Base-by-base conservation (phyloP, 1,140 invertebrate species). In the Chrysopa pallens region DNA sequence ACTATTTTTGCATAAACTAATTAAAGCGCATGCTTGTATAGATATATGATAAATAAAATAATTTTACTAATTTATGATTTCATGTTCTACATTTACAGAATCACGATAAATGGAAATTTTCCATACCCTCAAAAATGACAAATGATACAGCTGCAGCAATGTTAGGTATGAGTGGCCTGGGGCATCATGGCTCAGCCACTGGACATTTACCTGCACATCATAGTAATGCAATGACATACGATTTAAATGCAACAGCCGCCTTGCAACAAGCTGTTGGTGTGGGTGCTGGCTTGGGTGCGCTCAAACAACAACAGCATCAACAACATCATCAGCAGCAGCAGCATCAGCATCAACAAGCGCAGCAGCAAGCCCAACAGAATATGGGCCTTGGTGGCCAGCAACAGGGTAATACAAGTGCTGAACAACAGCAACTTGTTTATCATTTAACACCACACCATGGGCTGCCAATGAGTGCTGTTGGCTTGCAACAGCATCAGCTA, bases 21-120 rank as follows among this genome's bases (percentile, higher is more conserved):
- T n/a, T n/a, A n/a, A 23, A 3, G 17, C 17, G 17, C 17, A 23
- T 23, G 17, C 17, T n/a, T n/a, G 17, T 23, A 23, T 23, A 23
- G n/a, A n/a, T 23, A 3, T 23, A 23, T 23, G 17, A 5, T 23
- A 3, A 23, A 23, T 23, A 5, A 23, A 3, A 23, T 23, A 23
- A 23, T 3, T 3, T 5, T 33, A 33, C 2, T 36, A 8, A 17
- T 6, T 15, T 15, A n/a, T n/a, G n/a, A n/a, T n/a, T n/a, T n/a
- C n/a, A n/a, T n/a, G 8, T 35, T 12, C 14, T 31, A 35, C n/a
- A 35, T 42, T 73, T 72, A 49, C 62, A 79, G 74, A 78, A 72
- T 62, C 72, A 74, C 60, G 75, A 78, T 58, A 78, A 78, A 63
- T 80, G 76, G 76, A 78, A 77, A 57, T 76, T 71, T 62, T 57